Evolutionary conservation across 2,888 invertebrate species (phyloP), one percentile per base, ranked within the genome.

Genomic region (Cacoxenus indagator): DNA sequence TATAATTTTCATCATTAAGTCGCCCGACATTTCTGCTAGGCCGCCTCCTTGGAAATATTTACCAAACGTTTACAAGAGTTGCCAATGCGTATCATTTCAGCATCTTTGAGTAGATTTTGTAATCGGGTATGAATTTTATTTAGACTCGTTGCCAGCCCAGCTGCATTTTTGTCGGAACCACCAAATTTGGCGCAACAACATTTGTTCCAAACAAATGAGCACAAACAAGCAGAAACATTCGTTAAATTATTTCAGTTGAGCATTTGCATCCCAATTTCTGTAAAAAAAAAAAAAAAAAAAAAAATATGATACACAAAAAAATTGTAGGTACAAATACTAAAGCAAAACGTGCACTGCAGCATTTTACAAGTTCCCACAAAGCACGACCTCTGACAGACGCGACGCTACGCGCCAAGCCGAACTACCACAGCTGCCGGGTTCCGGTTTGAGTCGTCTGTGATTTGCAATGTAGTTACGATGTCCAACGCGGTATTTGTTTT

Each of bases 311-410:
- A 37, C 9, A 31, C 31, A 9, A 0, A 61, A 37, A 31, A 43
- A 8, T n/a, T n/a, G n/a, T n/a, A n/a, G n/a, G n/a, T n/a, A n/a
- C n/a, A n/a, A 27, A 27, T 2, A 55, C 4, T 27, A 26, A 27
- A 26, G 22, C 61, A 37, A 19, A 73, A 67, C 69, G 67, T 64
- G 71, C 51, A 70, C 64, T 70, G 51, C 37, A 17, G 69, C 51
- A 29, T 65, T 69, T 31, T 4, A 19, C 51, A 66, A 67, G 70
- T 73, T 69, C 67, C 75, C 70, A 70, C 73, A 70, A 64, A 70
- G 67, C 68, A 61, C 54, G 55, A 17, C 48, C 45, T 9, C 46
- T 66, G 8, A 29, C 45, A 48, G 27, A 22, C 9, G 37, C 8
- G 37, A 11, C 37, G 37, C 8, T 11, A 8, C 37, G 37, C 8